A percentile compares a stretch with the other conserved stretches of the same genome.
Evolutionary conservation across 2,113 vertebrate species (phyloP).

Genomic region (Laticauda colubrina): DNA sequence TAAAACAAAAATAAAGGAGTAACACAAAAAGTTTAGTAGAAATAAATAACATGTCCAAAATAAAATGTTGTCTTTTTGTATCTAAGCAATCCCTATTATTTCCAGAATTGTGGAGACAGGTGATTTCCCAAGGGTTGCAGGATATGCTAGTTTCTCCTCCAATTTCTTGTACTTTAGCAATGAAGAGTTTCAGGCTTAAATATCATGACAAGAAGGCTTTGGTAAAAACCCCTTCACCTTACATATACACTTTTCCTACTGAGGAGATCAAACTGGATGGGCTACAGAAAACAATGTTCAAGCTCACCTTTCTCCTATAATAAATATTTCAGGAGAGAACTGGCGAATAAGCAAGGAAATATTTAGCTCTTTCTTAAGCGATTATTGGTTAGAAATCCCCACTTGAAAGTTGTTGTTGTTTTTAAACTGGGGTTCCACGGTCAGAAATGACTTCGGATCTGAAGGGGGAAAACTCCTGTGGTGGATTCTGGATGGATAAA

Average conservation of each 20-base stretch:
- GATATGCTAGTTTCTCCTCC: neutral
- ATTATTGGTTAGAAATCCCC: neutral
- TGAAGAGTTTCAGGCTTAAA: neutral
- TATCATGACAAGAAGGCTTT: neutral
- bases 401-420: neutral
- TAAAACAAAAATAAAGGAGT: neutral
- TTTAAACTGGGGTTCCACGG: neutral
- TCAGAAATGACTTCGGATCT: neutral
- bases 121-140: neutral
- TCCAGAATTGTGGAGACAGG: neutral
- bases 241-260: neutral
- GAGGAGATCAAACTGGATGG: neutral
- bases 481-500: neutral
- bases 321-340: neutral
- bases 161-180: neutral
- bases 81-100: neutral
- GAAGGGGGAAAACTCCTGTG: neutral
- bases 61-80: neutral
- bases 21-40: neutral
- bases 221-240: neutral
- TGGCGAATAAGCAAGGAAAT: neutral
- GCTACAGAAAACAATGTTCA: neutral
- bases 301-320: neutral
- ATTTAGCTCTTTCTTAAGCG: neutral
- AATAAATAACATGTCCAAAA: neutral